Base-by-base conservation (phyloP, 2,888 invertebrate genomes). In the Archaeoteleia sp. region DNA sequence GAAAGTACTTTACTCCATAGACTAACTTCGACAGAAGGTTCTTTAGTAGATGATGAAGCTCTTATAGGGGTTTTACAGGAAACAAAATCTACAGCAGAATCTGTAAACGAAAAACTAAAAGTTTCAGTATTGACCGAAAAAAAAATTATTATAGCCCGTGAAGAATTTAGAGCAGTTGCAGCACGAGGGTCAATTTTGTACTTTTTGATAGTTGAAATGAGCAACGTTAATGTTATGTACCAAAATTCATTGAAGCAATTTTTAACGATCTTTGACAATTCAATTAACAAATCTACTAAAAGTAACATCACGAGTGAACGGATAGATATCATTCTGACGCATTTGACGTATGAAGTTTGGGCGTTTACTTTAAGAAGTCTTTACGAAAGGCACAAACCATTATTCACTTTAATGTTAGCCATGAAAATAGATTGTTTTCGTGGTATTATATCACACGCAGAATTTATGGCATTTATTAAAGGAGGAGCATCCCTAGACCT, bases 161-260 rank as follows among this genome's bases (percentile, higher is more conserved):
- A 98, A 86, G 97, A 98, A 83, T 98, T 96, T 83, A 89, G 97
- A 72, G 95, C 97, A 0, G 97, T 98, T 0, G 98, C 98, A 1
- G 94, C 95, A 0, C 89, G 97, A 73, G 97, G 97, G 9, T 96
- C 96, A 0, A 96, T 97, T 55, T 87, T 98, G 1, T 98, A 98
- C 82, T 98, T 98, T 83, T 88, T 98, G 30, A 97, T 98, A 66
- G 97, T 97, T 0, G 97, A 98, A 87, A 97, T 98, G 97, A 95
- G 95, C 78, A 93, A 95, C 81, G 97, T 98, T 0, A 97, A 97
- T 81, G 90, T 92, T 5, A 98, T 98, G 97, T 98, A 98, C 82
- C 98, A 98, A 85, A 97, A 97, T 75, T 96, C 97, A 0, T 87
- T 98, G 43, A 95, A 95, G 80, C 97, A 98, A 83, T 98, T 98